phyloP scores from a whole-genome alignment of 2,888 invertebrate genomes.

The Argyresthia goedartella region DNA sequence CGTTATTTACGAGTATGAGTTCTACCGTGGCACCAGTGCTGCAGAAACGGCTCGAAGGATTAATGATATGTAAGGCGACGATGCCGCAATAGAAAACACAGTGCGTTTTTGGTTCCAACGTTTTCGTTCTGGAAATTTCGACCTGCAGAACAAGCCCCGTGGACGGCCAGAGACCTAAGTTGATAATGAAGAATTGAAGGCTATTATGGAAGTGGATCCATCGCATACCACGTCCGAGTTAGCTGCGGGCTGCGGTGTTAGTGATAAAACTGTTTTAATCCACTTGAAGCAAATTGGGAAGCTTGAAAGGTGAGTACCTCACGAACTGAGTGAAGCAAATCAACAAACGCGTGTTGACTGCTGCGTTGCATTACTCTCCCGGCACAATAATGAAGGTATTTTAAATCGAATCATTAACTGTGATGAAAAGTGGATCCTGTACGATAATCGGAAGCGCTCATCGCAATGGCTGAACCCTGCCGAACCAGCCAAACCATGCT shows the following conservation, averaged over 20 bases:
- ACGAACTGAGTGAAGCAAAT: background rate
- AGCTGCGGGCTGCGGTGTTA: background rate
- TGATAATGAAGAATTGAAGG: conserved; percentile 4
- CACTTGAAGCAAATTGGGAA: background rate
- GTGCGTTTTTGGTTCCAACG: conserved; percentile 5
- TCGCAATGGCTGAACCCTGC: too few relatives aligned
- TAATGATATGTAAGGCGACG: conserved; percentile 3
- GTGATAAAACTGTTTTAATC: background rate
- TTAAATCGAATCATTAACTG: too few relatives aligned
- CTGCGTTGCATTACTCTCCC: too few relatives aligned
- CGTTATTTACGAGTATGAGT: conserved; percentile 4
- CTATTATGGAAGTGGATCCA: background rate
- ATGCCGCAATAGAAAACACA: conserved; percentile 4
- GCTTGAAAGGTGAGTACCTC: conserved; percentile 5
- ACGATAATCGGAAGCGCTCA: too few relatives aligned
- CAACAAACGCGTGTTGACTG: too few relatives aligned
- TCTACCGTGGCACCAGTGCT: conserved; percentile 5
- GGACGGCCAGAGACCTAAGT: conserved; percentile 2
- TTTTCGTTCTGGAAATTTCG: conserved; percentile 4
- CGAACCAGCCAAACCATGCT: too few relatives aligned
- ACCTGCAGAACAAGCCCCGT: conserved; percentile 4
- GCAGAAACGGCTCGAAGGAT: conserved; percentile 7
- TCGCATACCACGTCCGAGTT: background rate
- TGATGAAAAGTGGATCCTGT: too few relatives aligned
- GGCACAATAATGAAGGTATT: too few relatives aligned